Percentiles rank a stretch among this genome's conserved stretches.
Evolutionary conservation across 2,797 vertebrate genomes (phyloP).

Genomic region (Micromesistius poutassou): DNA sequence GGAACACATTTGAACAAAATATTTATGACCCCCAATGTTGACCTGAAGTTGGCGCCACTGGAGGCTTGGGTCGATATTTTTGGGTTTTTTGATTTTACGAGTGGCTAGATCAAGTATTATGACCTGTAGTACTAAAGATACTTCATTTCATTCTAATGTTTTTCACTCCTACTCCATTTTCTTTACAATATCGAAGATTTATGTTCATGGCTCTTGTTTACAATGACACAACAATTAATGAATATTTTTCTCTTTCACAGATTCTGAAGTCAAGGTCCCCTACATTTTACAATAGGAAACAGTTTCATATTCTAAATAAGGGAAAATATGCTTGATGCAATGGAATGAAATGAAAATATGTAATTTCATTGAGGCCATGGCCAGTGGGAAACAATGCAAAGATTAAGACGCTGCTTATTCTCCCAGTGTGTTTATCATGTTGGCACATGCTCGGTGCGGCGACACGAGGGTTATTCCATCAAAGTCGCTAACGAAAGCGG

Average conservation of each 20-base stretch:
- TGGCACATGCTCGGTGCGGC: too few species aligned
- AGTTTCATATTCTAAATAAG: not conserved
- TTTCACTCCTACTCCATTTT: not conserved
- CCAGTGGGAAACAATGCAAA: too few species aligned
- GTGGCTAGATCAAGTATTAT: conserved; percentile 7
- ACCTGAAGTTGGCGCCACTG: too few species aligned
- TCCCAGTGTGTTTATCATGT: too few species aligned
- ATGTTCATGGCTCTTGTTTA: not conserved
- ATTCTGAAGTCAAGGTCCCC: not conserved
- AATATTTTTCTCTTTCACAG: not conserved
- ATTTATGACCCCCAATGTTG: too few species aligned
- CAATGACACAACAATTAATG: not conserved
- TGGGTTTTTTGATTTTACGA: conserved; percentile 37
- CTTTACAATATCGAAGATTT: not conserved
- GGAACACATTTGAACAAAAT: too few species aligned
- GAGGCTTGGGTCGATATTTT: too few species aligned
- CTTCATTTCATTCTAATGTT: conserved; percentile 2
- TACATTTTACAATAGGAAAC: not conserved
- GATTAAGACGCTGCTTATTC: too few species aligned
- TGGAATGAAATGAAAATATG: too few species aligned
- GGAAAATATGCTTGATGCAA: not conserved
- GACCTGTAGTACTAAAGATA: conserved; percentile 8
- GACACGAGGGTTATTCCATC: too few species aligned
- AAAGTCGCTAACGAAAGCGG: too few species aligned
- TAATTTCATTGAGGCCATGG: too few species aligned